phyloP scores from a whole-genome alignment of 1,140 invertebrate genomes.

The Drosophila nigrodunni region DNA sequence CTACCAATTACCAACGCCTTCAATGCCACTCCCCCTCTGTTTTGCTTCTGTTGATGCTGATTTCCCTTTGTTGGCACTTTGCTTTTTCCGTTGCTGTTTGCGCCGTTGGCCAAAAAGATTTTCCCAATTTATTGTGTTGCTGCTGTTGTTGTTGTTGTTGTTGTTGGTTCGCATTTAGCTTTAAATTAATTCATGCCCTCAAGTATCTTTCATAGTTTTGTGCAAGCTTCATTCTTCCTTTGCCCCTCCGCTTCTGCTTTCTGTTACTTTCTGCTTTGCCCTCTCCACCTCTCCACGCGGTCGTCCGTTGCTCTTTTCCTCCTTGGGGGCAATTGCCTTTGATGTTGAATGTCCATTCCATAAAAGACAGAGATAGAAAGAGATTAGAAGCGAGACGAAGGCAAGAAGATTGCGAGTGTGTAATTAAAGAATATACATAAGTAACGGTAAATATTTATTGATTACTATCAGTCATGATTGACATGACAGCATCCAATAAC shows the following conservation, averaged over 20 bases:
- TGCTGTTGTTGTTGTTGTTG: conserved; percentile 42
- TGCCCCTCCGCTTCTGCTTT: neutral
- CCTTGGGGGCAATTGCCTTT: conserved; percentile 22
- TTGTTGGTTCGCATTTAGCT: conserved; percentile 42
- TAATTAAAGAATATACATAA: conserved; percentile 30
- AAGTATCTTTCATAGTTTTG: conserved; percentile 40
- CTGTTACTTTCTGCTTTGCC: neutral
- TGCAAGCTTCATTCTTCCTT: neutral
- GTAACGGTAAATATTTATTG: conserved; percentile 22
- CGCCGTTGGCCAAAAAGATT: conserved; percentile 39
- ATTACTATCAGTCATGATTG: conserved; percentile 20
- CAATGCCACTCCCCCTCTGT: neutral
- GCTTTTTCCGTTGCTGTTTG: conserved; percentile 27
- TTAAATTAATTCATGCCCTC: conserved; percentile 62
- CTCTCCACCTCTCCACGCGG: neutral
- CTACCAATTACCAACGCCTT: conserved; percentile 17
- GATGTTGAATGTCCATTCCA: conserved; percentile 26
- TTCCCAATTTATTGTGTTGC: conserved; percentile 50
- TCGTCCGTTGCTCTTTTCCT: neutral
- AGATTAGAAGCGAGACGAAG: neutral
- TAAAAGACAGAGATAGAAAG: neutral
- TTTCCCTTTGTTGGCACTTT: conserved; percentile 31
- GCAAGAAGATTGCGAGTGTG: neutral
- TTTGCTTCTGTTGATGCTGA: neutral
- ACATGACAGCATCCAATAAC: conserved; percentile 10